These are phyloP conservation scores for Rotaria sp. DNA, from an alignment of 2,888 invertebrate genomes.

Conservation along the genomic window DNA sequence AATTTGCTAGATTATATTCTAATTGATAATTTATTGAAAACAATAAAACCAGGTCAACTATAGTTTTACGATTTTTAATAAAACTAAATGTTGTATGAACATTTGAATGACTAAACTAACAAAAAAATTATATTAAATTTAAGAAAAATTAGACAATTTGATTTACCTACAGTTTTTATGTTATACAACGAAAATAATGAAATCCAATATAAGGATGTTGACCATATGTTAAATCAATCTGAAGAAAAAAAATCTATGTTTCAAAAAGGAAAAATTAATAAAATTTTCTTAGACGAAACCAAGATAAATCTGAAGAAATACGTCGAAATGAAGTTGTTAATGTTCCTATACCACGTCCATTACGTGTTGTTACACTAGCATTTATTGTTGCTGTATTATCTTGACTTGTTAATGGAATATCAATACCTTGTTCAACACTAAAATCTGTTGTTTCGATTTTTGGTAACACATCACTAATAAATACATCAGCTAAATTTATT, in stretches of 20 bases:
- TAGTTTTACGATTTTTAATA: not conserved
- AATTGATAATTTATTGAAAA: not conserved
- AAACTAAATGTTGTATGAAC: not conserved
- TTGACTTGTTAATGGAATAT: conserved; percentile 76
- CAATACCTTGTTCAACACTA: conserved; percentile 83
- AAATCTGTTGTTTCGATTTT: conserved; percentile 82
- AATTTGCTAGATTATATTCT: not conserved
- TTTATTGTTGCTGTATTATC: conserved; percentile 77
- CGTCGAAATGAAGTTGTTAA: conserved; percentile 70
- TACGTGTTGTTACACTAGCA: conserved; percentile 61
- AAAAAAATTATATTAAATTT: not conserved
- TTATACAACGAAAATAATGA: not conserved
- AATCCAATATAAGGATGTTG: not conserved
- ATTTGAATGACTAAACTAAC: not conserved
- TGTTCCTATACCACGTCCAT: conserved; percentile 73
- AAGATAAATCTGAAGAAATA: conserved; percentile 72
- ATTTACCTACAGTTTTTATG: not conserved
- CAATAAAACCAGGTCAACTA: not conserved
- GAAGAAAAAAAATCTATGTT: not conserved
- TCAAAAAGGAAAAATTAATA: not conserved
- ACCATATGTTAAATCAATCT: not conserved
- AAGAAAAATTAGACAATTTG: not conserved
- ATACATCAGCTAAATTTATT: conserved; percentile 84
- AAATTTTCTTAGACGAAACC: conserved; percentile 66
- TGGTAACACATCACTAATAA: conserved; percentile 64